Percentiles rank a stretch among this genome's conserved stretches.
Conservation (phyloP, 92 coral and sea anemone species). For the Porites cylindrica region DNA sequence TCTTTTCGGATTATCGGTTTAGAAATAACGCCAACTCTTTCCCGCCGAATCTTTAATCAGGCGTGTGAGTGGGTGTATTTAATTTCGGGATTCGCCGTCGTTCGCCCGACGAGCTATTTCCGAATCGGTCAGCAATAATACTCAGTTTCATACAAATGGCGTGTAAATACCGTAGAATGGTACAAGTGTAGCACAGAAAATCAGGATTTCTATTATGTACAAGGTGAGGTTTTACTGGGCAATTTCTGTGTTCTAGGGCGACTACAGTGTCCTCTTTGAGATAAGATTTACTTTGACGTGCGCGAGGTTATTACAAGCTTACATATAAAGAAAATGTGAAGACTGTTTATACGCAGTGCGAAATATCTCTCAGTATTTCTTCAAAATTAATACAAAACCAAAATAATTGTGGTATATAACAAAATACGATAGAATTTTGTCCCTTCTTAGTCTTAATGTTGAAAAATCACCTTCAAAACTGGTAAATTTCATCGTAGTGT, state of each 20-base stretch:
- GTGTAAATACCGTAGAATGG: slow-evolving; percentile 3
- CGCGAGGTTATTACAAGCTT: neutral
- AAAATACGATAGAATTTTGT: neutral
- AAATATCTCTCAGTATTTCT: neutral
- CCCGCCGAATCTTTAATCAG: slow-evolving; percentile 53
- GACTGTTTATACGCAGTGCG: neutral
- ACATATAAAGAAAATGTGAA: neutral
- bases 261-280: neutral
- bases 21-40: slow-evolving; percentile 8
- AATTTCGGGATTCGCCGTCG: slow-evolving; percentile 49
- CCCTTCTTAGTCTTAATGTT: neutral
- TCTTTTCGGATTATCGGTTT: neutral
- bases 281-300: slow-evolving; percentile 25
- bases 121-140: slow-evolving; percentile 9
- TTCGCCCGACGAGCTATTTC: slow-evolving; percentile 25
- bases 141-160: slow-evolving; percentile 21
- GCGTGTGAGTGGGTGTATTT: slow-evolving; percentile 48
- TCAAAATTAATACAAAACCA: neutral
- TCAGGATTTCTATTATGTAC: slow-evolving; percentile 29
- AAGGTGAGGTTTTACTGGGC: slow-evolving; percentile 33
- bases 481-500: neutral
- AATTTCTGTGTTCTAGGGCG: neutral
- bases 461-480: slow-evolving; percentile 28
- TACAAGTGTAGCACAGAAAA: neutral
- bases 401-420: neutral